Evolutionary conservation across 2,888 invertebrate genomes (phyloP), one percentile per base, ranked within the genome.

Genomic region (Pheosia gnoma): DNA sequence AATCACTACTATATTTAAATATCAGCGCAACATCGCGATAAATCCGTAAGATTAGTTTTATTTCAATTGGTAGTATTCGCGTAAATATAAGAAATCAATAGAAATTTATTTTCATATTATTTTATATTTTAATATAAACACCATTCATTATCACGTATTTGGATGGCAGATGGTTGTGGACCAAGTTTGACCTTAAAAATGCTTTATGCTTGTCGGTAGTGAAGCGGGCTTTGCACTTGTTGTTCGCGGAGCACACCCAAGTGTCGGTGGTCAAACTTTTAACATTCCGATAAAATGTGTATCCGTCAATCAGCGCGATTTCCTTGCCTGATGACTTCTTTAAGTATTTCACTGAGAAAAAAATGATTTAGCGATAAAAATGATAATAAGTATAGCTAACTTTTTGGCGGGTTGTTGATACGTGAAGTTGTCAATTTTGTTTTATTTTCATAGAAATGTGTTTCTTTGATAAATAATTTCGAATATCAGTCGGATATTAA

Each of bases 231-330:
- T 59, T 65, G 13, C 49, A 49, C n/a, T n/a, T 49, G 11, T 11
- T 51, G 1, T 51, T 41, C 10, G 4, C 13, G 1, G 51, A 39
- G 6, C 72, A 70, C 4, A 11, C n/a, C 36, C 62, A 70, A 2
- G 25, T 11, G 3, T 62, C 63, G 0, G 59, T 64, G 0, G 37
- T 6, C 5, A 51, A 62, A 4, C 6, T 49, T 5, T 60, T 57
- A 0, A 51, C 39, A 8, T 62, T 58, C 5, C 60, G 63, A 62
- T 82, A 82, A 67, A 79, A 88, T 0, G 82, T 79, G 62, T 69
- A 86, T 0, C 82, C 80, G 3, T 81, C 59, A 0, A 82, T 55
- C 1, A 88, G 56, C 0, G 80, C 79, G 45, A 83, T 47, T 43
- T 65, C 62, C 38, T 78, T 84, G 0, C 83, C 83, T 9, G 59